Evolutionary conservation across 2,797 vertebrate genomes (phyloP), one percentile per base, ranked within the genome.

Genomic region (Lophius americanus): DNA sequence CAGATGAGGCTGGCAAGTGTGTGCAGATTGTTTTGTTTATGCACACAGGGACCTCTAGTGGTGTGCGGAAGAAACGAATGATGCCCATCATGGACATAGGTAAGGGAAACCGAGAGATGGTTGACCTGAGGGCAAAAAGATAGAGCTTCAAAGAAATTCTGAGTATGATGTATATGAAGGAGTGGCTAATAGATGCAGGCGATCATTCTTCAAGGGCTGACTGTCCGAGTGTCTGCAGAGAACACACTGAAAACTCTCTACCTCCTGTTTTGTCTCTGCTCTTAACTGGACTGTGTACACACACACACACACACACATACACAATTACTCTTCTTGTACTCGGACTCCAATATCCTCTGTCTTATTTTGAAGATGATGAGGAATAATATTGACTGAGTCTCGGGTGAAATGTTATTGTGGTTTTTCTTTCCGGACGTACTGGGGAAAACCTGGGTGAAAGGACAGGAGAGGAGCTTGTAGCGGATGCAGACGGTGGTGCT

Each of bases 361-460:
- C 67, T 60, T 33, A 54, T 88, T 91, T 91, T 89, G 90, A 92
- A 92, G 87, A 91, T 76, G 76, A 79, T 43, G 23, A 85, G 81
- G 76, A 90, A 92, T 85, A 93, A 93, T 91, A 93, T 91, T 92
- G 89, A 92, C 88, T 42, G 76, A 91, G 91, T 86, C 87, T 84
- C 85, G 71, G 82, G 79, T 89, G 81, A 91, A 86, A 90, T 89
- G 84, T 88, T 93, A 84, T 89, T 90, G 85, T 70, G 84, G 89
- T 91, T 84, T 87, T 78, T 63, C 70, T 85, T 85, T 85, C 83
- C 68, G 69, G 86, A 85, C 68, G 51, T 87, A 81, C 84, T 71
- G 73, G 75, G 67, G 60, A 83, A 78, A 23, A 37, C 32, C 43
- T 55, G 63, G 46, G 71, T 54, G 46, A 51, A 49, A 8, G 43